Evolutionary conservation across 2,888 invertebrate species (phyloP).

Genomic region (Agrilus mali): DNA sequence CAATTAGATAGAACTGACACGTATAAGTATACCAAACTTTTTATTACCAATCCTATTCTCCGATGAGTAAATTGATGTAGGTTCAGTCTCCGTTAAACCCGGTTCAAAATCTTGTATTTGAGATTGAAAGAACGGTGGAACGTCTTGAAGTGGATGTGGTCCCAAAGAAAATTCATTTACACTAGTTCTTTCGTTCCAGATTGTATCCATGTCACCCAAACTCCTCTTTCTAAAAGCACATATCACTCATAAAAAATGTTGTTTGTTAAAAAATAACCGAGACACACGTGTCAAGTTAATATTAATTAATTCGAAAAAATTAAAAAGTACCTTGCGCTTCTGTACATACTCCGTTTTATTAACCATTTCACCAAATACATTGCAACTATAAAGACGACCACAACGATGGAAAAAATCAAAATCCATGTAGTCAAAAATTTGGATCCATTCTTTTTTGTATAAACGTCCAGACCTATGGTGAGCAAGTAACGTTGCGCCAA

Average conservation of each 20-base stretch:
- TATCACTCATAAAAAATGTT: neutral
- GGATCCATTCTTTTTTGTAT: slow-evolving; percentile 8
- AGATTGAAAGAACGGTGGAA: slow-evolving; percentile 14
- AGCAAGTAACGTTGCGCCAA: slow-evolving; percentile 5
- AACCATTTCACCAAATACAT: slow-evolving; percentile 3
- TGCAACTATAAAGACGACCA: slow-evolving; percentile 6
- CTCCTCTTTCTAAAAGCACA: slow-evolving; percentile 4
- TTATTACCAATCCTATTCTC: neutral
- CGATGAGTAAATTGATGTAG: neutral
- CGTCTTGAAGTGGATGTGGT: slow-evolving; percentile 12
- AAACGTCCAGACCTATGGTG: slow-evolving; percentile 5
- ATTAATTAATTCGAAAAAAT: neutral
- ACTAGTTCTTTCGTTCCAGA: slow-evolving; percentile 1
- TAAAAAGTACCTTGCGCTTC: neutral
- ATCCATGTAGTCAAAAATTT: slow-evolving; percentile 8
- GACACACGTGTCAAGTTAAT: too few species aligned
- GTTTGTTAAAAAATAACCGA: neutral
- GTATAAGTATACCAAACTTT: neutral
- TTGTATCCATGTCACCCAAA: slow-evolving; percentile 1
- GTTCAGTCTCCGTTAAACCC: slow-evolving; percentile 2
- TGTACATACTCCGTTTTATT: neutral
- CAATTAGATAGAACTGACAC: too few species aligned
- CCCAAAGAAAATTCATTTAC: slow-evolving; percentile 7
- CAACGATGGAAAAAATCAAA: slow-evolving; percentile 4
- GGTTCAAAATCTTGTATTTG: slow-evolving; percentile 9